Conservation (phyloP, 2,888 invertebrate genomes). For the Noctuana brunneofusca region DNA sequence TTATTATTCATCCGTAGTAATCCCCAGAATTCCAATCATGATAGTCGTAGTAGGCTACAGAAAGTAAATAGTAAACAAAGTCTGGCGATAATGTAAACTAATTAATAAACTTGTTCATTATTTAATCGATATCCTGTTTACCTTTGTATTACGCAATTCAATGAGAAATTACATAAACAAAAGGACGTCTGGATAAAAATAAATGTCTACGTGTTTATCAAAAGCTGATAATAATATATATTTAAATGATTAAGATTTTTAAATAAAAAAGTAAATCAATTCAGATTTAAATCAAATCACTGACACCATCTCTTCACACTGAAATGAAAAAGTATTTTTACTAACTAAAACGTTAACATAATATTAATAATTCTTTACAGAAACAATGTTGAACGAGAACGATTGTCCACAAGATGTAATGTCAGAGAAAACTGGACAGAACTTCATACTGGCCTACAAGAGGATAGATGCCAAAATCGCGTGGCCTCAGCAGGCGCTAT, state of each 20-base stretch:
- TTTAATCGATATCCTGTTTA: background rate
- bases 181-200: background rate
- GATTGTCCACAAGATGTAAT: conserved; percentile 96
- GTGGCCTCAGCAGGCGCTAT: conserved; percentile 89
- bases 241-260: too few species aligned
- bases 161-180: background rate
- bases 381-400: conserved; percentile 93
- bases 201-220: background rate
- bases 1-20: background rate
- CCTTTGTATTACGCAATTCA: background rate
- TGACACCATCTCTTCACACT: too few species aligned
- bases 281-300: too few species aligned
- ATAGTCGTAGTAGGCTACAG: background rate
- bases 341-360: too few species aligned
- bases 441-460: conserved; percentile 97
- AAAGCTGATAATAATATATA: too few species aligned
- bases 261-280: too few species aligned
- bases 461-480: conserved; percentile 98
- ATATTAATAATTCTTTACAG: conserved; percentile 80
- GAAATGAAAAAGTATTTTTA: too few species aligned
- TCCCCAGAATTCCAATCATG: background rate
- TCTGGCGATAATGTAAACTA: conserved; percentile 15
- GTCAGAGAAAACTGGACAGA: conserved; percentile 87
- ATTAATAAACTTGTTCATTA: conserved; percentile 10
- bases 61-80: conserved; percentile 11